Base-by-base conservation (phyloP, 2,797 vertebrate species). In the Holocentrus rufus region DNA sequence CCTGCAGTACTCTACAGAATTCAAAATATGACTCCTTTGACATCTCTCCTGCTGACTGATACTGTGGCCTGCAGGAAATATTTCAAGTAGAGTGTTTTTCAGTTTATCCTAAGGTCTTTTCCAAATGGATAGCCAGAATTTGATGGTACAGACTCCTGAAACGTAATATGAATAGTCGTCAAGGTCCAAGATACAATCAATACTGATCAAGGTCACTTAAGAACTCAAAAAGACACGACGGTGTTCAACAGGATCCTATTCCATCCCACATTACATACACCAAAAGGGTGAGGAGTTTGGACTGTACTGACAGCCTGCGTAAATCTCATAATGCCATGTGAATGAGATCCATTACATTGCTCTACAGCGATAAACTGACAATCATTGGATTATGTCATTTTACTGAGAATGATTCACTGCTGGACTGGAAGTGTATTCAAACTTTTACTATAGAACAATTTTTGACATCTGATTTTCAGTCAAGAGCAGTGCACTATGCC, bases 71-170 rank as follows among this genome's bases (percentile, higher is more conserved):
- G 68, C 55, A 0, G 46, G 54, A 69, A 80, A 60, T 49, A 22
- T 18, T 25, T 23, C 25, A 53, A 0, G 5, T 22, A 5, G 13
- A 69, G 23, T n/a, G 7, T 60, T 53, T 60, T 53, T 67, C 25
- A 39, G 47, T 36, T 27, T 20, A 7, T 18, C 31, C 31, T 34
- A 2, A 61, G 60, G 56, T 47, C 36, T 59, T 65, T 46, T 54
- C 2, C 50, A 36, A 20, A 69, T 15, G 68, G 56, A 66, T 67
- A 64, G 60, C 55, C 71, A 49, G 31, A 61, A 66, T 61, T 55
- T 23, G n/a, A 60, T 54, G 30, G 58, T 1, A 31, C 20, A 44
- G 65, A 56, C 30, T 57, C 50, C 17, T 27, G 23, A 31, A 72
- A 59, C 65, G 7, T 20, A 46, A 64, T 46, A 20, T 0, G 9